Conservation (phyloP, 2,888 invertebrate species). For the Ernsta delagoae region DNA sequence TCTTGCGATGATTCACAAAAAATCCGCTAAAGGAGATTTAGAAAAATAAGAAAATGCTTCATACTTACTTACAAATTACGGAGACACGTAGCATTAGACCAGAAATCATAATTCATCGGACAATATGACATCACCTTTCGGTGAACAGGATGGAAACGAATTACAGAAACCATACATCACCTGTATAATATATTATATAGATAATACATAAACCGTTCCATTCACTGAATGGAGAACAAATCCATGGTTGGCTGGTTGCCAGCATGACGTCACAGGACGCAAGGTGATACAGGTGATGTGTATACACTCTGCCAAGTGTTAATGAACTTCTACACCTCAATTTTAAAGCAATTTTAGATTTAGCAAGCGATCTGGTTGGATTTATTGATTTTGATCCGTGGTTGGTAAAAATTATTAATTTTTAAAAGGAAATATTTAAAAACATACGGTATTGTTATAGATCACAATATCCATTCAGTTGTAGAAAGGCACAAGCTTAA, state of each 20-base stretch:
- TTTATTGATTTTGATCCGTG: neutral
- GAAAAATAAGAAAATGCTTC: too few species aligned
- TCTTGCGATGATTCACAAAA: neutral
- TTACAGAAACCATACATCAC: conserved; percentile 23
- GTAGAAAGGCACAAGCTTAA: neutral
- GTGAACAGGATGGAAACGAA: conserved; percentile 2
- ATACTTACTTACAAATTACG: too few species aligned
- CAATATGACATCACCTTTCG: conserved; percentile 1
- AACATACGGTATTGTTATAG: too few species aligned
- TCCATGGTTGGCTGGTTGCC: conserved; percentile 59
- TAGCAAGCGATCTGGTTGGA: neutral
- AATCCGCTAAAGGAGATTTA: neutral
- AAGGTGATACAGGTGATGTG: conserved; percentile 68
- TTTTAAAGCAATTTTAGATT: conserved; percentile 37
- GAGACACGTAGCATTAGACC: too few species aligned
- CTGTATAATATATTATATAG: conserved; percentile 21
- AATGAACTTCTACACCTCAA: conserved; percentile 70
- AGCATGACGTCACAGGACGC: conserved; percentile 53
- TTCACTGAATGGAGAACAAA: conserved; percentile 51
- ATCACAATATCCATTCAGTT: too few species aligned
- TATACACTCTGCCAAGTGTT: conserved; percentile 70
- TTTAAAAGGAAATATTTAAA: neutral
- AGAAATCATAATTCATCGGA: too few species aligned
- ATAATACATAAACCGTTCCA: conserved; percentile 42
- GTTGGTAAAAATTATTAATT: neutral